A percentile compares a stretch with the other conserved stretches of the same genome.
Evolutionary conservation across 1,140 invertebrate species (phyloP).

Genomic region (Aporrectodea caliginosa): DNA sequence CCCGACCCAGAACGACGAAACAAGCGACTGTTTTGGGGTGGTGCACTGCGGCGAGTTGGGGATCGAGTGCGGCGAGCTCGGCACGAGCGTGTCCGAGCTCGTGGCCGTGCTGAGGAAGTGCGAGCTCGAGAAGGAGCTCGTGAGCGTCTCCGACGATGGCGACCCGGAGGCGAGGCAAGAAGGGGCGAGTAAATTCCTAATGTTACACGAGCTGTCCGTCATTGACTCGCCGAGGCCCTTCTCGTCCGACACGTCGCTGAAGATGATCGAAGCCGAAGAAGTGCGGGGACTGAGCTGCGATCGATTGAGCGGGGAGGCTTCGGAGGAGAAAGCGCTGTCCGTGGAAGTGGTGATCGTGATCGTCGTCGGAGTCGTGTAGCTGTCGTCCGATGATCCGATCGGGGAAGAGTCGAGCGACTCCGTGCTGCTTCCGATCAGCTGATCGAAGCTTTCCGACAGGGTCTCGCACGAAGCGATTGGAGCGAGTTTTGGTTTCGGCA

Average conservation of each 20-base stretch:
- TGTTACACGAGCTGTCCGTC: not conserved
- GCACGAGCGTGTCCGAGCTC: slow-evolving; percentile 65
- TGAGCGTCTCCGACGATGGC: slow-evolving; percentile 31
- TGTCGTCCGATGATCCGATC: slow-evolving; percentile 17
- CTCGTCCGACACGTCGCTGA: not conserved
- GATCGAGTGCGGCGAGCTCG: slow-evolving; percentile 38
- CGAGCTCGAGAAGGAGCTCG: slow-evolving; percentile 13
- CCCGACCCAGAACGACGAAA: slow-evolving; percentile 38
- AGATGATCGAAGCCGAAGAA: not conserved
- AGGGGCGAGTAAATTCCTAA: not conserved
- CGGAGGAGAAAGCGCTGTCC: slow-evolving; percentile 17
- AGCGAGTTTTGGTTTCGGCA: slow-evolving; percentile 40
- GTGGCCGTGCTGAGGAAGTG: slow-evolving; percentile 59
- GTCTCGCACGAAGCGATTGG: slow-evolving; percentile 55
- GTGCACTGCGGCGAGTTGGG: slow-evolving; percentile 37
- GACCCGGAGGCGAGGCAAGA: not conserved
- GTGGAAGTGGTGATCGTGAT: slow-evolving; percentile 25
- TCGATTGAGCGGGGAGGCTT: slow-evolving; percentile 2
- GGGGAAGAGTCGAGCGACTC: slow-evolving; percentile 6
- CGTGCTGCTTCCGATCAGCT: not conserved
- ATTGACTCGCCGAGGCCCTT: not conserved
- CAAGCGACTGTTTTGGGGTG: slow-evolving; percentile 42
- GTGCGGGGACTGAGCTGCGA: slow-evolving; percentile 6
- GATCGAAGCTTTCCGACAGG: slow-evolving; percentile 40
- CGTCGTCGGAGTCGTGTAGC: slow-evolving; percentile 10